Evolutionary conservation across 37 sponge, comb jelly and placozoan species (phyloP).

Genomic region (Aphrocallistes beatrix): DNA sequence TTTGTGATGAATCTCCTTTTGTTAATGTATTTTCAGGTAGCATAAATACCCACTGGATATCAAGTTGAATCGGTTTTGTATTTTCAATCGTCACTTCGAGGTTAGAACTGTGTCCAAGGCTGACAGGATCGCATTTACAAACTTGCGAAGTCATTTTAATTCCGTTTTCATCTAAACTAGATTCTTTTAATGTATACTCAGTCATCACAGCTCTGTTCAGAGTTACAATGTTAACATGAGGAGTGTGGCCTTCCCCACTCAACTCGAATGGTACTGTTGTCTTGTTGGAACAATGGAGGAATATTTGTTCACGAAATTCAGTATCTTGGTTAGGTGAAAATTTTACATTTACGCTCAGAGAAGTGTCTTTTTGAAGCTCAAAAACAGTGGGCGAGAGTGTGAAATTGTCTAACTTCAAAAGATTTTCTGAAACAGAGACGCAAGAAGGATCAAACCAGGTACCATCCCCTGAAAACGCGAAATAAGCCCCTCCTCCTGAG

Average conservation of each 20-base stretch:
- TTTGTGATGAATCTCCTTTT: background rate
- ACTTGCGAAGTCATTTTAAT: background rate
- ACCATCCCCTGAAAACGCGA: background rate
- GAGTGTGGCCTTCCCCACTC: background rate
- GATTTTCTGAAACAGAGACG: background rate
- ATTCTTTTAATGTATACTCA: background rate
- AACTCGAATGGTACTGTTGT: background rate
- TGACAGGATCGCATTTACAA: background rate
- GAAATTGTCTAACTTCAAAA: background rate
- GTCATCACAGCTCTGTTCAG: background rate
- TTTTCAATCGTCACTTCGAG: background rate
- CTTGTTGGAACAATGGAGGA: constrained; percentile 15
- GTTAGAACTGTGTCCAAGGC: background rate
- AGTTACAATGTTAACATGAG: background rate
- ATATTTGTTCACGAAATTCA: background rate
- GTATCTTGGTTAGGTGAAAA: background rate
- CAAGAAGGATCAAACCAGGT: background rate
- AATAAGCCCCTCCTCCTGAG: background rate
- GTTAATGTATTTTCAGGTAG: background rate
- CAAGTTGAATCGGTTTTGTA: background rate
- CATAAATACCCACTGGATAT: background rate
- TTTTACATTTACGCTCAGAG: background rate
- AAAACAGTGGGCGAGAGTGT: background rate
- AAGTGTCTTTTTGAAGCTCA: background rate
- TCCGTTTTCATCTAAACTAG: background rate